phyloP scores from a whole-genome alignment of 2,113 vertebrate species.

The Myanophis thanlyinensis region DNA sequence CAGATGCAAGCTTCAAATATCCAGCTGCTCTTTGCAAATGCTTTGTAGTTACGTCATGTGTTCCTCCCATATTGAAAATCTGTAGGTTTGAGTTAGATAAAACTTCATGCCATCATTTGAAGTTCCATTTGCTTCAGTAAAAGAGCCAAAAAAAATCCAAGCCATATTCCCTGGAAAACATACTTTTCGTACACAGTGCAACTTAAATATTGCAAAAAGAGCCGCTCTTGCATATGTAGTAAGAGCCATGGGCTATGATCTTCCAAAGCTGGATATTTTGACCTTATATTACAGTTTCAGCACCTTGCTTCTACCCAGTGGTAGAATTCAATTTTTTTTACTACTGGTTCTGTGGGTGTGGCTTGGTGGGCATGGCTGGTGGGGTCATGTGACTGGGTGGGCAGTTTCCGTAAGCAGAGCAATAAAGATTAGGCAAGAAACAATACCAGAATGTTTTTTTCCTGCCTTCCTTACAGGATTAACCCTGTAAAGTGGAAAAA shows the following conservation, averaged over 20 bases:
- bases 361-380: too few relatives aligned
- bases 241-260: not conserved
- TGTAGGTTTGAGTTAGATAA: not conserved
- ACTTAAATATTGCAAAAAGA: not conserved
- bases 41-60: constrained; percentile 5
- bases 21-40: constrained; percentile 38
- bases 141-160: not conserved
- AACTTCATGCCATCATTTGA: not conserved
- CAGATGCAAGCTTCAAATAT: constrained; percentile 14
- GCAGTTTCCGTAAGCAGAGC: too few relatives aligned
- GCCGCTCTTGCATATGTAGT: not conserved
- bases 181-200: not conserved
- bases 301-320: not conserved
- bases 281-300: not conserved
- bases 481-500: too few relatives aligned
- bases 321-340: too few relatives aligned
- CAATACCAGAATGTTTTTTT: too few relatives aligned
- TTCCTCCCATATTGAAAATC: constrained; percentile 9
- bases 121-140: not conserved
- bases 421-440: too few relatives aligned
- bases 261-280: not conserved
- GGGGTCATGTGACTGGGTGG: too few relatives aligned
- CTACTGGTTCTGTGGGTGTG: too few relatives aligned
- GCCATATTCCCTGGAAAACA: not conserved
- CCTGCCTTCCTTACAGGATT: too few relatives aligned